These are phyloP conservation scores for Schrankia costaestrigalis DNA, from an alignment of 2,888 invertebrate species.

Conservation along the genomic window DNA sequence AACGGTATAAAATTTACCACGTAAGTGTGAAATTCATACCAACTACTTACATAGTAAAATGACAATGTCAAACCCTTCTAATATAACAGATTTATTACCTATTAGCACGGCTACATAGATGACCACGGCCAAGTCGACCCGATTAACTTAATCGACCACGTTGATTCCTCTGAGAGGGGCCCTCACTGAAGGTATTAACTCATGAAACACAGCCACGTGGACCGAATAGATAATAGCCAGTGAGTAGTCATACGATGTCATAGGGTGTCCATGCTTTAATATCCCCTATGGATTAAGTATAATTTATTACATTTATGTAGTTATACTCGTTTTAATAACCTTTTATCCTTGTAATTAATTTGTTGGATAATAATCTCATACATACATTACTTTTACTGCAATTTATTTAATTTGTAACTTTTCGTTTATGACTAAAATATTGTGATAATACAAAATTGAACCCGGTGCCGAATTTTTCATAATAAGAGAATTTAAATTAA, in stretches of 20 bases:
- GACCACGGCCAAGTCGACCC: constrained; percentile 29
- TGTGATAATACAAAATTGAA: no score
- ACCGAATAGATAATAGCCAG: constrained; percentile 34
- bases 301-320: no score
- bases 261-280: constrained; percentile 2
- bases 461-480: no score
- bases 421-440: no score
- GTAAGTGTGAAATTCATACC: neutral
- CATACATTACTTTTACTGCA: no score
- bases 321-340: no score
- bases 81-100: constrained; percentile 34
- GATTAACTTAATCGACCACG: constrained; percentile 46
- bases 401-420: no score
- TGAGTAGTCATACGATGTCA: constrained; percentile 4
- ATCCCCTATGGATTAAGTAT: constrained; percentile 16
- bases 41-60: neutral
- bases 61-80: constrained; percentile 18
- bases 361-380: no score
- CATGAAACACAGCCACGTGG: constrained; percentile 39
- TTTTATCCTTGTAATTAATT: no score
- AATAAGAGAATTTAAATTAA: no score
- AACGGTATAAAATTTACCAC: neutral
- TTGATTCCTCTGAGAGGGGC: constrained; percentile 32
- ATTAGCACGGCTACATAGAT: constrained; percentile 30
- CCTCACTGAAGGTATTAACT: constrained; percentile 40